Percentiles rank a stretch among this genome's conserved stretches.
phyloP scores from a whole-genome alignment of 2,888 invertebrate species.

The Amiota mariae region DNA sequence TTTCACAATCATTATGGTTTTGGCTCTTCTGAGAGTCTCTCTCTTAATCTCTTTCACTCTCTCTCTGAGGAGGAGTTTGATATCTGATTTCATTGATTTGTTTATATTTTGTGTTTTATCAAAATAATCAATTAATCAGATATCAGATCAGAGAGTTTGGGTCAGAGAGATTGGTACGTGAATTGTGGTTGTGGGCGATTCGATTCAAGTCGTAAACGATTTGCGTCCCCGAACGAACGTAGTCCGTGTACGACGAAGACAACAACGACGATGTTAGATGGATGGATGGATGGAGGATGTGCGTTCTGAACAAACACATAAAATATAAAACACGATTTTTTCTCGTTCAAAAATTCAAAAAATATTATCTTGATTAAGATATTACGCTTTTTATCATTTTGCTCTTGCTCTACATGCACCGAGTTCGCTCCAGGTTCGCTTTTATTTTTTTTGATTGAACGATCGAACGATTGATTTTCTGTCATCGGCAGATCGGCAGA shows the following conservation, averaged over 20 bases:
- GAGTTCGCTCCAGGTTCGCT: constrained; percentile 34
- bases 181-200: neutral
- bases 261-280: constrained; percentile 54
- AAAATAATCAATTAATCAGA: constrained; percentile 56
- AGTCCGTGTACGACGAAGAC: constrained; percentile 46
- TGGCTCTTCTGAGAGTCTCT: constrained; percentile 58
- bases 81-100: constrained; percentile 4
- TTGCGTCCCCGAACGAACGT: constrained; percentile 29
- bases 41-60: constrained; percentile 31
- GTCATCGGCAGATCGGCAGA: constrained; percentile 62
- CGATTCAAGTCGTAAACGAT: constrained; percentile 20
- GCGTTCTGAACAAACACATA: constrained; percentile 65
- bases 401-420: constrained; percentile 30
- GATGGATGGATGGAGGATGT: constrained; percentile 50
- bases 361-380: constrained; percentile 34
- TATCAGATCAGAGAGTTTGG: constrained; percentile 41
- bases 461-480: constrained; percentile 42
- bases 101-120: constrained; percentile 41
- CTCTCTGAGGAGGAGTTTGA: constrained; percentile 20
- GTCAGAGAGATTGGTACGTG: constrained; percentile 8
- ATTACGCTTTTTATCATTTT: constrained; percentile 43
- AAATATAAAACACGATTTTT: constrained; percentile 55
- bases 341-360: constrained; percentile 31
- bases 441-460: constrained; percentile 13
- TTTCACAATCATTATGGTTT: constrained; percentile 55